These are phyloP conservation scores for Drosophila picticornis DNA, from an alignment of 2,888 invertebrate genomes.

Conservation along the genomic window DNA sequence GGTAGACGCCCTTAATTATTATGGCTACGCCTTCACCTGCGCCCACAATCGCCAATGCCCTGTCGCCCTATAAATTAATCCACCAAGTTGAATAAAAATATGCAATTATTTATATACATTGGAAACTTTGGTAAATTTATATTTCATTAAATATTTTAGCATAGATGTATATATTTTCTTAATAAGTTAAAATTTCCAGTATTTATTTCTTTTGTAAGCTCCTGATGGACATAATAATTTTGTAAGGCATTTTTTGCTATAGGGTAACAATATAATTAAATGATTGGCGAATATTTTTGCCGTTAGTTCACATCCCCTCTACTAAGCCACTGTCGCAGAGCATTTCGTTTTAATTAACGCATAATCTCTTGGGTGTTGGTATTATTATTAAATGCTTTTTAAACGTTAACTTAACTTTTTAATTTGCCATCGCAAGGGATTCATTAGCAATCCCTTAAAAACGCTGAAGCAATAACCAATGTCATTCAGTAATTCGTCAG, in stretches of 20 bases:
- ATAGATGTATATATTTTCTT: background rate
- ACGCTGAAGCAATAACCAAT: constrained; percentile 41
- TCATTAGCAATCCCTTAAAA: constrained; percentile 68
- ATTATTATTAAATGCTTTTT: constrained; percentile 38
- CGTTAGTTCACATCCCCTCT: background rate
- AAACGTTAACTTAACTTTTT: constrained; percentile 43
- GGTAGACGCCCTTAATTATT: background rate
- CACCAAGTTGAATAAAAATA: background rate
- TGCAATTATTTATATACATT: background rate
- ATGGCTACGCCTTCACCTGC: background rate
- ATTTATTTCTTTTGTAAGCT: background rate
- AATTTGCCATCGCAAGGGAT: constrained; percentile 19
- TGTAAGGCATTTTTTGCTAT: background rate
- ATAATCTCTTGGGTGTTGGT: constrained; percentile 20
- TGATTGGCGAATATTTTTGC: background rate
- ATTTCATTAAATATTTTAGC: background rate
- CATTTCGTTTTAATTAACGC: constrained; percentile 4
- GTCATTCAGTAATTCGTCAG: constrained; percentile 47
- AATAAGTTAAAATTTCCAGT: background rate
- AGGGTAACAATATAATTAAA: background rate
- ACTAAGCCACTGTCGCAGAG: background rate
- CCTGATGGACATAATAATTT: background rate
- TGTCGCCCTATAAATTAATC: background rate
- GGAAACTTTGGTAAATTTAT: background rate
- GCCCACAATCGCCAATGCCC: background rate